Evolutionary conservation across 2,113 vertebrate species (phyloP).

Genomic region (Phylloscopus trochilus): DNA sequence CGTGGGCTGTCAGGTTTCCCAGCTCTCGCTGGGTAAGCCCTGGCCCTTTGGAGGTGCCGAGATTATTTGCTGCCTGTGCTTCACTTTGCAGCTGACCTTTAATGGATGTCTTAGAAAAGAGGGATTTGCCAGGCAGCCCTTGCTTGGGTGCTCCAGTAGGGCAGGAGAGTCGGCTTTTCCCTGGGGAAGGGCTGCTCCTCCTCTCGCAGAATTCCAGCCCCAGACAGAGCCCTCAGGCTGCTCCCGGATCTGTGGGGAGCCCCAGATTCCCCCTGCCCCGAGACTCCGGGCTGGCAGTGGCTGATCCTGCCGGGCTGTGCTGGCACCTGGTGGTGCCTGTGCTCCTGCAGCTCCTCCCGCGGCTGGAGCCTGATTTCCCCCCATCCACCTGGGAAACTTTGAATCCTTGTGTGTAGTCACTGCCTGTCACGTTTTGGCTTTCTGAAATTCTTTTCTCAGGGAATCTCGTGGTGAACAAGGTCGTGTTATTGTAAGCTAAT

Average conservation of each 20-base stretch:
- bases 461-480: too few species aligned
- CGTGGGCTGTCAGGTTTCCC: accelerated
- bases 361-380: neutral
- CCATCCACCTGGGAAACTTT: accelerated
- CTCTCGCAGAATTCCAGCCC: neutral
- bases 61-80: neutral
- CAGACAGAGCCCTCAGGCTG: neutral
- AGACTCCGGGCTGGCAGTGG: accelerated
- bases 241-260: neutral
- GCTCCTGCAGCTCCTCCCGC: neutral
- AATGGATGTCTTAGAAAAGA: neutral
- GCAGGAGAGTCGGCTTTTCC: neutral
- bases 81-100: neutral
- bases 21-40: neutral
- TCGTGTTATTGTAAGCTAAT: too few species aligned
- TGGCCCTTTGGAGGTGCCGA: accelerated
- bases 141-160: accelerated
- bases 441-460: too few species aligned
- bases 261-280: too few species aligned
- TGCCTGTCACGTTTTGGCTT: too few species aligned
- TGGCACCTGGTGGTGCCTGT: neutral
- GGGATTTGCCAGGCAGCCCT: neutral
- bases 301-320: neutral
- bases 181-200: neutral
- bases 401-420: too few species aligned